These are phyloP conservation scores for Ditylenchus weischeri DNA, from an alignment of 2,888 invertebrate genomes.

Conservation along the genomic window DNA sequence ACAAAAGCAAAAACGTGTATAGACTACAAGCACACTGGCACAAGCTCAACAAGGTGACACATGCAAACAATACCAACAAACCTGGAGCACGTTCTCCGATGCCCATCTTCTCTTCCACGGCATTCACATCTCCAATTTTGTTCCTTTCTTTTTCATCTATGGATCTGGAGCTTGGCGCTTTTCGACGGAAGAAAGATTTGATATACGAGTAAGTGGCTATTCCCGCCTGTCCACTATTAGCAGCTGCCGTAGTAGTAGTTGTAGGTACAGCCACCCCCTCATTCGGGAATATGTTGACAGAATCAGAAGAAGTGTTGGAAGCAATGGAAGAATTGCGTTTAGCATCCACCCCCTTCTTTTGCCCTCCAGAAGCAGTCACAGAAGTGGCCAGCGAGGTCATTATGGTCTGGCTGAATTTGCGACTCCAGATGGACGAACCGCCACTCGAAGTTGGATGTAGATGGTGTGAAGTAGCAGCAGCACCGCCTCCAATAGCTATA, in stretches of 20 bases:
- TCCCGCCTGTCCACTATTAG: constrained; percentile 1
- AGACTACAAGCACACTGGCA: too few relatives aligned
- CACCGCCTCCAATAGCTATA: too few relatives aligned
- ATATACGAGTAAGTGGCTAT: constrained; percentile 7
- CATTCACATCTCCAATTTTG: constrained; percentile 3
- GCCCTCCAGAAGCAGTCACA: background rate
- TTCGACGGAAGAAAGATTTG: constrained; percentile 19
- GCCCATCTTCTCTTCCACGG: too few relatives aligned
- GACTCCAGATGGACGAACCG: background rate
- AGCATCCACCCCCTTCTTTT: background rate
- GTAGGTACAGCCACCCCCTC: too few relatives aligned
- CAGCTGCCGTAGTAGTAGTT: too few relatives aligned
- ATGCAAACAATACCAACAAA: background rate
- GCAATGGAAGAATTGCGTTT: constrained; percentile 4
- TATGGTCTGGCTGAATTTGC: background rate
- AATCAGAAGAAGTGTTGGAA: constrained; percentile 2
- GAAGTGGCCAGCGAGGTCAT: background rate
- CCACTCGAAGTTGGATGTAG: background rate
- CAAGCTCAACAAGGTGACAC: too few relatives aligned
- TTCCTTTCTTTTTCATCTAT: background rate
- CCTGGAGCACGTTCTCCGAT: background rate
- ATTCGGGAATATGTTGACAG: background rate
- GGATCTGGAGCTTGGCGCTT: background rate
- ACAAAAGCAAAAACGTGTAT: too few relatives aligned
- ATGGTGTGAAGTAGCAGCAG: too few relatives aligned